Evolutionary conservation across 2,113 vertebrate species (phyloP).

Genomic region (Limanda limanda): DNA sequence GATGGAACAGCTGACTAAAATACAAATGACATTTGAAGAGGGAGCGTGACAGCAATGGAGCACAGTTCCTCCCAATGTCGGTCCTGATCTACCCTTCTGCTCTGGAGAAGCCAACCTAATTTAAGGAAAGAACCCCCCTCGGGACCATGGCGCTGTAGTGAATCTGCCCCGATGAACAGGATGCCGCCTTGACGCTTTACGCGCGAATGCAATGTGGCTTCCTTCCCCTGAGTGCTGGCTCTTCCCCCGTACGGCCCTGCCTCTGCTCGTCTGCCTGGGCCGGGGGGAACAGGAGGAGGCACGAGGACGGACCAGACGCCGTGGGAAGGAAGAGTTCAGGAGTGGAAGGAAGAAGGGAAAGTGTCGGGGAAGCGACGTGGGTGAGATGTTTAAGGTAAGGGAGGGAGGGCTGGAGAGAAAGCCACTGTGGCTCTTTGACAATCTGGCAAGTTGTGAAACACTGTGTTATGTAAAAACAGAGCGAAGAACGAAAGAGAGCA

Average conservation of each 20-base stretch:
- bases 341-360: slow-evolving; percentile 1
- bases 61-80: neutral
- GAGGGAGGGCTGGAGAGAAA: neutral
- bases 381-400: slow-evolving; percentile 12
- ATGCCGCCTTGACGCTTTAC: slow-evolving; percentile 27
- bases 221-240: slow-evolving; percentile 48
- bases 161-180: slow-evolving; percentile 31
- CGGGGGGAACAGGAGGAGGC: slow-evolving; percentile 6
- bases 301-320: slow-evolving; percentile 9
- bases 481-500: neutral
- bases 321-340: neutral
- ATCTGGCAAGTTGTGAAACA: slow-evolving; percentile 77
- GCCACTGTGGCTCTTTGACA: slow-evolving; percentile 32
- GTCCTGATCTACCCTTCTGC: slow-evolving; percentile 19
- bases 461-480: slow-evolving; percentile 66
- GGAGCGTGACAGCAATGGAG: slow-evolving; percentile 2
- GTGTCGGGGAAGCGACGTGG: slow-evolving; percentile 27
- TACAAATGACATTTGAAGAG: slow-evolving; percentile 5
- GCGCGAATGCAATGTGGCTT: slow-evolving; percentile 62
- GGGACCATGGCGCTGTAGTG: neutral
- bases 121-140: slow-evolving; percentile 14
- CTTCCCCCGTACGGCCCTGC: slow-evolving; percentile 55
- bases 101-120: slow-evolving; percentile 38
- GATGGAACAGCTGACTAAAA: neutral
- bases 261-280: slow-evolving; percentile 10